These are phyloP conservation scores for Enoplosus armatus DNA, from an alignment of 2,797 vertebrate genomes.

Conservation along the genomic window DNA sequence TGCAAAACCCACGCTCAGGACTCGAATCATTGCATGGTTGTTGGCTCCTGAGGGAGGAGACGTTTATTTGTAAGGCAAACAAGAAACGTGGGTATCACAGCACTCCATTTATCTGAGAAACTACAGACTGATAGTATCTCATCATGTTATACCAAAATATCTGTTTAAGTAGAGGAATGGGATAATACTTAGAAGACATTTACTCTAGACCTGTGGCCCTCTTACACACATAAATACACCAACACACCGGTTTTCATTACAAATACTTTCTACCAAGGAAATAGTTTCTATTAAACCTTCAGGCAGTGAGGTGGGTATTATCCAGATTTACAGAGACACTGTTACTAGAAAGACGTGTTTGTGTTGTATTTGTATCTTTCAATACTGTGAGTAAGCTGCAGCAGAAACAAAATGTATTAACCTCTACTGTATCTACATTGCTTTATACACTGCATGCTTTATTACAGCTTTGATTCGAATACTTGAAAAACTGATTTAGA, in stretches of 20 bases:
- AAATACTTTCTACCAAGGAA: neutral
- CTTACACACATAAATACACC: neutral
- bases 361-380: neutral
- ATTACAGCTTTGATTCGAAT: neutral
- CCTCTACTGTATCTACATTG: neutral
- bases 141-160: neutral
- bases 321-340: neutral
- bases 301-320: neutral
- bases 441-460: neutral
- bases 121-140: neutral
- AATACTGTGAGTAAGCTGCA: neutral
- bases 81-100: no score
- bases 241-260: neutral
- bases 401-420: neutral
- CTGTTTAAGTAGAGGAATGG: neutral
- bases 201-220: neutral
- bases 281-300: neutral
- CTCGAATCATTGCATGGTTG: constrained; percentile 95
- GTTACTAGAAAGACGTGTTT: neutral
- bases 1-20: constrained; percentile 90
- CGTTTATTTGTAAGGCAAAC: neutral
- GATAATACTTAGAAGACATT: neutral
- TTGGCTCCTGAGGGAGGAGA: constrained; percentile 87
- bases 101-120: neutral
- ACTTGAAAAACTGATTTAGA: neutral